phyloP scores from a whole-genome alignment of 2,888 invertebrate genomes.

The Morpho helenor region DNA sequence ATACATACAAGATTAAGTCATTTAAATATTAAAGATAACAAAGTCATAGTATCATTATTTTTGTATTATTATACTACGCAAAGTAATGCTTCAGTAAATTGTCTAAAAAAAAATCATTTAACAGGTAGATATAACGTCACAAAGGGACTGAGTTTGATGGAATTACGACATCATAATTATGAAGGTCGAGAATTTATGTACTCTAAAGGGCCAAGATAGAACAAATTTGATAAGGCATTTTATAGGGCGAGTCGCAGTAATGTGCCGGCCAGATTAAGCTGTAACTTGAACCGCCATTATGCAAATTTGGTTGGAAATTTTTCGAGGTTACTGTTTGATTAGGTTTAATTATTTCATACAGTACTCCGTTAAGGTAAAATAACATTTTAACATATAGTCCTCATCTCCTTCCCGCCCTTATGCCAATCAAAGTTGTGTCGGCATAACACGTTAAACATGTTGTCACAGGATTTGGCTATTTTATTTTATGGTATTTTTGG shows the following conservation, averaged over 20 bases:
- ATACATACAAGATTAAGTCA: too few species aligned
- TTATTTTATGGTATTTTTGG: too few species aligned
- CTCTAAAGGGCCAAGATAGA: slow-evolving; percentile 13
- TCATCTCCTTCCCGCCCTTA: too few species aligned
- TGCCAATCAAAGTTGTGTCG: too few species aligned
- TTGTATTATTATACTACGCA: too few species aligned
- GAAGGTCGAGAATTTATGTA: slow-evolving; percentile 10
- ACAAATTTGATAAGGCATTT: slow-evolving; percentile 19
- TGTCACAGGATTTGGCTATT: too few species aligned
- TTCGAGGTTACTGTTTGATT: slow-evolving; percentile 62
- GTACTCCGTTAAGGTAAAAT: slow-evolving; percentile 6
- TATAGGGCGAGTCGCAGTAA: slow-evolving; percentile 13
- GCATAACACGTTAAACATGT: too few species aligned
- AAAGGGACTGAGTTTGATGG: background rate
- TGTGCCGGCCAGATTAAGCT: slow-evolving; percentile 48
- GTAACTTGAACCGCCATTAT: slow-evolving; percentile 54
- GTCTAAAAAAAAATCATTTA: background rate
- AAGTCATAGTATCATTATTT: too few species aligned
- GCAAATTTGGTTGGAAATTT: slow-evolving; percentile 57
- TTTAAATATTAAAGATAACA: too few species aligned
- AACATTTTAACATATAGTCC: too few species aligned
- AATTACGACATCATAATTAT: slow-evolving; percentile 1
- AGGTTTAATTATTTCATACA: slow-evolving; percentile 64
- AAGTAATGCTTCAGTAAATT: too few species aligned
- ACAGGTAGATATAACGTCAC: background rate